These are phyloP conservation scores for Vanessa tameamea DNA, from an alignment of 1,140 invertebrate genomes.

Conservation along the genomic window DNA sequence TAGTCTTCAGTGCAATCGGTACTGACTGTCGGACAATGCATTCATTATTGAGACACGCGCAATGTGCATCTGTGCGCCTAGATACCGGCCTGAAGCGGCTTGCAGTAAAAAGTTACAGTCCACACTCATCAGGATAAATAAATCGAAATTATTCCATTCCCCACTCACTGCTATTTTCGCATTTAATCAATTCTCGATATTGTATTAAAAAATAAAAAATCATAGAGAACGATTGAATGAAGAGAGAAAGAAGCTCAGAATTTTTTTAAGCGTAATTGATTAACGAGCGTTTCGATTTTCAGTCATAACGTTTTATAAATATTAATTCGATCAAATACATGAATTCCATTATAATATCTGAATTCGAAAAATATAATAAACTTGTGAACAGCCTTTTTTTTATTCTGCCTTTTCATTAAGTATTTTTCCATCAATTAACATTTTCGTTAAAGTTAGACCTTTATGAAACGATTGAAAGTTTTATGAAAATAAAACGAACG, in stretches of 20 bases:
- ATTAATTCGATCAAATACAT: conserved; percentile 3
- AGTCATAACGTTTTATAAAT: background rate
- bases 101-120: conserved; percentile 33
- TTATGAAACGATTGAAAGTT: conserved; percentile 6
- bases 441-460: conserved; percentile 11
- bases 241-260: background rate
- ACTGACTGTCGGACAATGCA: conserved; percentile 69
- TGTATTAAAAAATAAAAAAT: background rate
- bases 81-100: conserved; percentile 34
- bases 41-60: conserved; percentile 70
- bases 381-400: background rate
- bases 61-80: conserved; percentile 43
- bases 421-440: conserved; percentile 2
- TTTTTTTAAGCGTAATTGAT: conserved; percentile 5
- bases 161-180: conserved; percentile 5
- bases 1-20: conserved; percentile 65
- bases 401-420: background rate
- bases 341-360: conserved; percentile 4
- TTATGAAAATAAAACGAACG: conserved; percentile 7
- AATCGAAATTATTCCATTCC: conserved; percentile 15
- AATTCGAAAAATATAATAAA: background rate
- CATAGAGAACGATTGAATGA: too few species aligned
- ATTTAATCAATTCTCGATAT: background rate
- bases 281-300: background rate
- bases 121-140: conserved; percentile 33